Conservation (phyloP, 2,888 invertebrate genomes). For the Trichopoda pennipes region DNA sequence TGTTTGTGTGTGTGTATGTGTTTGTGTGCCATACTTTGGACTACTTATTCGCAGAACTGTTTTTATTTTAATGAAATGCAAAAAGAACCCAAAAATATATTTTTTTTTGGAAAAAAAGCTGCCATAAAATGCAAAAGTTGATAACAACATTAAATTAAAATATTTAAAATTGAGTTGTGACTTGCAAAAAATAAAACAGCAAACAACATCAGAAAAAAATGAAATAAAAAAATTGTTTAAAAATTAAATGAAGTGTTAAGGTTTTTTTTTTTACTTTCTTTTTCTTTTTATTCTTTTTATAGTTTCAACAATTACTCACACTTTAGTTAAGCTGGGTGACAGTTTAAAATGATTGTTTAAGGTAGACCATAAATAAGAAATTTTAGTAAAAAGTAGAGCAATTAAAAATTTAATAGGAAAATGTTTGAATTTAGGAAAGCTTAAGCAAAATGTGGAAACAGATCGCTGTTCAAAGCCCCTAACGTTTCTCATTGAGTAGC, state of each 20-base stretch:
- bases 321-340: slow-evolving; percentile 11
- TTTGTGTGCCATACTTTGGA: slow-evolving; percentile 11
- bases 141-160: slow-evolving; percentile 56
- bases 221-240: slow-evolving; percentile 26
- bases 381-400: background rate
- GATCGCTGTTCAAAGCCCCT: no score
- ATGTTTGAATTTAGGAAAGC: no score
- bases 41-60: slow-evolving; percentile 15
- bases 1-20: no score
- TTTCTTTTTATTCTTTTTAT: background rate
- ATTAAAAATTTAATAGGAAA: no score
- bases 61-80: slow-evolving; percentile 33
- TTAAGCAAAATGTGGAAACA: no score
- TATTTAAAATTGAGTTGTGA: slow-evolving; percentile 48
- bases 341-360: background rate
- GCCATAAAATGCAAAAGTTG: slow-evolving; percentile 43
- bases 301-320: slow-evolving; percentile 55
- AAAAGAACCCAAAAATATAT: slow-evolving; percentile 21
- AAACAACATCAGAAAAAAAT: background rate
- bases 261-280: slow-evolving; percentile 23
- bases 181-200: slow-evolving; percentile 3
- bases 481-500: no score
- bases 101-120: slow-evolving; percentile 2
- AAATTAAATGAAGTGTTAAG: slow-evolving; percentile 58
- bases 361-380: background rate